Evolutionary conservation across 2,797 vertebrate genomes (phyloP).

Genomic region (Champsocephalus esox): DNA sequence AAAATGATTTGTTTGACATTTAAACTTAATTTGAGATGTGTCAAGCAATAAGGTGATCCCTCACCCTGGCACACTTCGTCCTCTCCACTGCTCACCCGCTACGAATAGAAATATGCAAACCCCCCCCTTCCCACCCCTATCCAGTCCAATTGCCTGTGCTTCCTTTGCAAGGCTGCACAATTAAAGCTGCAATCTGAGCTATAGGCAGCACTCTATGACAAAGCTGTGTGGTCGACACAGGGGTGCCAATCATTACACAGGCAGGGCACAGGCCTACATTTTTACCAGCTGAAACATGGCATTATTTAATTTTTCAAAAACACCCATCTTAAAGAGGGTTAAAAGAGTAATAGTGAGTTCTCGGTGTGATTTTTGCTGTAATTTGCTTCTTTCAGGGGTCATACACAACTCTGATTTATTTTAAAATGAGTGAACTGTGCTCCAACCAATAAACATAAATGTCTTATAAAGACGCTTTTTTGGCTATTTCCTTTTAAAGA

Average conservation of each 20-base stretch:
- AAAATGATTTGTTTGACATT: constrained; percentile 4
- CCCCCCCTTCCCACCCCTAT: constrained; percentile 17
- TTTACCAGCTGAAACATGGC: constrained; percentile 46
- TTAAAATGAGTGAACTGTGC: constrained; percentile 7
- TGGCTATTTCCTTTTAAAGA: neutral
- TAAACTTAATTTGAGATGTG: constrained; percentile 42
- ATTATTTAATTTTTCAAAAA: constrained; percentile 54
- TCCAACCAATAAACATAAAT: constrained; percentile 4
- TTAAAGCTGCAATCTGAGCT: constrained; percentile 81
- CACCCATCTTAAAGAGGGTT: constrained; percentile 8
- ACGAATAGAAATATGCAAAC: constrained; percentile 78
- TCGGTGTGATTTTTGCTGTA: neutral
- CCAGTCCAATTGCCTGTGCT: constrained; percentile 69
- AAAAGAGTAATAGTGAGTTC: constrained; percentile 7
- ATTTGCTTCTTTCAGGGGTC: neutral
- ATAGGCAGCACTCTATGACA: constrained; percentile 76
- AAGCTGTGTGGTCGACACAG: constrained; percentile 77
- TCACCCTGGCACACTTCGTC: constrained; percentile 53
- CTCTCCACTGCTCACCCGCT: constrained; percentile 44
- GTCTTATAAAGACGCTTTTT: neutral
- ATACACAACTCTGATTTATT: neutral
- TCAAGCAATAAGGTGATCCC: constrained; percentile 58
- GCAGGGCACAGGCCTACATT: constrained; percentile 43
- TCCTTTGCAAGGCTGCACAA: constrained; percentile 83
- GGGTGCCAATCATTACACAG: constrained; percentile 78